Conservation (phyloP, 2,797 vertebrate species). For the Cossypha dichroa region DNA sequence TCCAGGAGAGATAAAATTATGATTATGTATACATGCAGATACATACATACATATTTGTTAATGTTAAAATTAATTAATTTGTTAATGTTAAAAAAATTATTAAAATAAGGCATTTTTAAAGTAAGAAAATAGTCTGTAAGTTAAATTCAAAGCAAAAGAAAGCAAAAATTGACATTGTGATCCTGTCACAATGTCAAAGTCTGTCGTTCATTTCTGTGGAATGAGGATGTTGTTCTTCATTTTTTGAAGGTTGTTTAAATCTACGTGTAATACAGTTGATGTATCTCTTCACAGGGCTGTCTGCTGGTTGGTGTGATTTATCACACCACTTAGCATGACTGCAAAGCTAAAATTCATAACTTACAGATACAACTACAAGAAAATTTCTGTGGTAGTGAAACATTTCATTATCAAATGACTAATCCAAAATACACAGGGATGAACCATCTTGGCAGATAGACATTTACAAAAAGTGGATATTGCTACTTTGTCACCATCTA, state of each 20-base stretch:
- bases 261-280: not conserved
- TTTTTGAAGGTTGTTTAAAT: not conserved
- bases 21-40: accelerated
- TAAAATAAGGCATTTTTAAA: not conserved
- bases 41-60: not conserved
- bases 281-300: not conserved
- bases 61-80: too few species aligned
- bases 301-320: not conserved
- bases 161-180: not conserved
- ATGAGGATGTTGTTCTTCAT: not conserved
- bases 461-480: not conserved
- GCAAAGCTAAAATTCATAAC: not conserved
- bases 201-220: not conserved
- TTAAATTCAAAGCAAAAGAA: not conserved
- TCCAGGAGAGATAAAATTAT: not conserved
- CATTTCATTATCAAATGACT: not conserved
- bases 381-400: not conserved
- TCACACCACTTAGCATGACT: not conserved
- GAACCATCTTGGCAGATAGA: not conserved
- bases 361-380: not conserved
- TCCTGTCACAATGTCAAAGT: not conserved
- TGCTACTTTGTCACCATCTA: not conserved
- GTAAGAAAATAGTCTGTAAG: not conserved
- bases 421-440: not conserved
- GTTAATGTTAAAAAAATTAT: not conserved